Base-by-base conservation (phyloP, 2,888 invertebrate genomes). In the Macrophya alboannulata region DNA sequence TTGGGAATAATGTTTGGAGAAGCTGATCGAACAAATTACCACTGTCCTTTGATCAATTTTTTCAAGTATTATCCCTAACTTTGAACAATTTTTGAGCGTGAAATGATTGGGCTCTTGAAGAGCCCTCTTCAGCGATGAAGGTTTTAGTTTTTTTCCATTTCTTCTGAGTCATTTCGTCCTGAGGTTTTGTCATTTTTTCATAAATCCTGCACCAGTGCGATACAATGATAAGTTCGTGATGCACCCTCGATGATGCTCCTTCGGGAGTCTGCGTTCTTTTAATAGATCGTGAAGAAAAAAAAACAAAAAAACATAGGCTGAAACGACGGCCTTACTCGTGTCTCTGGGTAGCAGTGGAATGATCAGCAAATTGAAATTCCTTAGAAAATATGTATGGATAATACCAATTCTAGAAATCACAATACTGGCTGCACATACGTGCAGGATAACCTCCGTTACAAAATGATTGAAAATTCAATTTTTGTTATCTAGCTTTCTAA, bases 251-350 rank as follows among this genome's bases (percentile, higher is more conserved):
- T 8, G 81, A 87, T 82, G 87, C 85, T 88, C 89, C 89, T 88
- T 84, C 83, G 88, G 88, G 90, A 90, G 86, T 86, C 88, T 87
- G 84, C 85, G 88, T 89, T 88, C 88, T 89, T 87, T 87, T 89
- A 43, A 86, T 25, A 68, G 68, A 68, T 12, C 15, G 15, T 25
- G 17, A 68, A 37, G 37, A 62, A 68, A 31, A 10, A 4, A n/a
- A 43, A 72, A 72, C 12, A 62, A 68, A 31, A 10, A 4, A n/a
- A 43, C 43, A 72, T 3, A 77, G 55, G 37, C 55, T 37, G 77
- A 31, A 31, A 25, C 55, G 77, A 77, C 31, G 55, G 37, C n/a
- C n/a, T 37, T n/a, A 15, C 55, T 25, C 74, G 45, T 74, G 21
- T 45, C 43, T 74, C 43, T 45, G 9, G 45, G 12, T 45, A 74